Conservation (phyloP, 2,888 invertebrate genomes). For the Acleris emargana region DNA sequence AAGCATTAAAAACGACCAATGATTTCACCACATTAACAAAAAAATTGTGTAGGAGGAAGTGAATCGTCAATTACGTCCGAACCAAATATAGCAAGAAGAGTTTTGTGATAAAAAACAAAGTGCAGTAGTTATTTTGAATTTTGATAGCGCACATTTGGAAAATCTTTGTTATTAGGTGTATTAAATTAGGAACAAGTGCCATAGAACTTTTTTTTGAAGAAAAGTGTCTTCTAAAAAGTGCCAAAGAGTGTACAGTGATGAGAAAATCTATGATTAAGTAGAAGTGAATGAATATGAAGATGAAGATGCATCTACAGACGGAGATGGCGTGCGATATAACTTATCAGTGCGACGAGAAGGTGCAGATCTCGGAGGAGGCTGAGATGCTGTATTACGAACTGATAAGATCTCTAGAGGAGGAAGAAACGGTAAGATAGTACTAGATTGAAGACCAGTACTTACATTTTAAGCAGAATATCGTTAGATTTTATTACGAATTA, state of each 20-base stretch:
- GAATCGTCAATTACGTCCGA: not conserved
- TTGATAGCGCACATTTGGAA: too few relatives aligned
- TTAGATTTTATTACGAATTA: too few relatives aligned
- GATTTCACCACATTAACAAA: not conserved
- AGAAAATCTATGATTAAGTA: constrained; percentile 37
- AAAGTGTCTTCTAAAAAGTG: constrained; percentile 30
- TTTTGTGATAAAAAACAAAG: too few relatives aligned
- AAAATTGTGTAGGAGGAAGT: not conserved
- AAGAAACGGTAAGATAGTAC: constrained; percentile 72
- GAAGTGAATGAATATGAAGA: constrained; percentile 44
- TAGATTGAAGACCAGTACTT: not conserved
- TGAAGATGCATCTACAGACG: constrained; percentile 76
- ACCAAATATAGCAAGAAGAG: too few relatives aligned
- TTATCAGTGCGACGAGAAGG: constrained; percentile 67
- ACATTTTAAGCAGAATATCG: too few relatives aligned
- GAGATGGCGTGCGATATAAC: constrained; percentile 71
- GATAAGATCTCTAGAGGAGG: constrained; percentile 76
- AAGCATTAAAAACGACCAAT: not conserved
- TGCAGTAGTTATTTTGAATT: too few relatives aligned
- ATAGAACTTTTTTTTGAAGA: not conserved
- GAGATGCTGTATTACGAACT: constrained; percentile 81
- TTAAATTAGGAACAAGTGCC: too few relatives aligned
- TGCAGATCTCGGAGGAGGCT: constrained; percentile 77
- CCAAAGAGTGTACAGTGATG: constrained; percentile 34
- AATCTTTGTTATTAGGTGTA: too few relatives aligned